Evolutionary conservation across 2,888 invertebrate species (phyloP).

Genomic region (Dryococelus australis): DNA sequence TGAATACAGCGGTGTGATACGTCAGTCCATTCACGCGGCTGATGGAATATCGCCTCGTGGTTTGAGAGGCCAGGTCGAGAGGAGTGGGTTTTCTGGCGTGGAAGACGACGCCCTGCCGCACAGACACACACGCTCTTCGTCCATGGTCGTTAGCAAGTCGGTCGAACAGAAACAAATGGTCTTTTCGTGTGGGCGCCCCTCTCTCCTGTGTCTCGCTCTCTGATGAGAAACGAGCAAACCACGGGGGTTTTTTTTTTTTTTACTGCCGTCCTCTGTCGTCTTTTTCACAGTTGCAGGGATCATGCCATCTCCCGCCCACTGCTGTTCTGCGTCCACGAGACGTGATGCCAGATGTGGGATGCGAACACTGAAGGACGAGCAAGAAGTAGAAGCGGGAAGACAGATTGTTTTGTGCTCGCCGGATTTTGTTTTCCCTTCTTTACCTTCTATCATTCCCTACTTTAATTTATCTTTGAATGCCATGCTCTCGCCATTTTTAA

Average conservation of each 20-base stretch:
- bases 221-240: slow-evolving; percentile 38
- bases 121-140: neutral
- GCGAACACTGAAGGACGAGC: neutral
- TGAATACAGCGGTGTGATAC: no score
- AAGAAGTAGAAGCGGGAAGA: neutral
- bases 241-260: neutral
- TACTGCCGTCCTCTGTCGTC: neutral
- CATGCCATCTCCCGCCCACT: neutral
- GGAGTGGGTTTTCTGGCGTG: no score
- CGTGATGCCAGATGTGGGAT: slow-evolving; percentile 22
- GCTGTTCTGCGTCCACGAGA: neutral
- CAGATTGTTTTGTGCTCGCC: neutral
- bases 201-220: slow-evolving; percentile 33
- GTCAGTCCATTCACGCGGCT: no score
- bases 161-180: slow-evolving; percentile 29
- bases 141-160: neutral
- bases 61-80: no score
- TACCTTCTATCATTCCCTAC: neutral
- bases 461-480: neutral
- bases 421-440: neutral
- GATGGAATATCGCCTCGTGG: no score
- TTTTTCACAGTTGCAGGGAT: neutral
- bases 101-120: no score
- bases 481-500: no score
- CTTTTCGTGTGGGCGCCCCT: neutral